A percentile compares a stretch with the other conserved stretches of the same genome.
Conservation (phyloP, 2,797 vertebrate species). For the Antennarius maculatus region DNA sequence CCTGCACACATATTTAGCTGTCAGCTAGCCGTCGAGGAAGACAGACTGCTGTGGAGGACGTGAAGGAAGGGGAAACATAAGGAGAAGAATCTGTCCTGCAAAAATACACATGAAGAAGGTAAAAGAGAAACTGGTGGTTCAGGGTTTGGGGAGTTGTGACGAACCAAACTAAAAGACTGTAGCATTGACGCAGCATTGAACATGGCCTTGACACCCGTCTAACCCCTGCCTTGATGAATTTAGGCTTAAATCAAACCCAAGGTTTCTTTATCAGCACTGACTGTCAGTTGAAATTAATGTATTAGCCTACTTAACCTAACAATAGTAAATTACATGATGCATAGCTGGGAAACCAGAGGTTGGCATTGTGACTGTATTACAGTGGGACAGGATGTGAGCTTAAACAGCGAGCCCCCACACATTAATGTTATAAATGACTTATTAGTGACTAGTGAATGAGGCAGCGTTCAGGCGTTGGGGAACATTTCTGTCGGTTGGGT, state of each 20-base stretch:
- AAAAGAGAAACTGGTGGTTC: slow-evolving; percentile 15
- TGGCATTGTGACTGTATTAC: neutral
- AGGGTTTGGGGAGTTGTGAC: neutral
- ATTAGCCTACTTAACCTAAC: slow-evolving; percentile 39
- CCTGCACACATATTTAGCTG: slow-evolving; percentile 45
- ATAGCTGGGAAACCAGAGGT: slow-evolving; percentile 10
- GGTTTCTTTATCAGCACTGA: slow-evolving; percentile 43
- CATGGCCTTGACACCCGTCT: slow-evolving; percentile 28
- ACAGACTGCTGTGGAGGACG: slow-evolving; percentile 40
- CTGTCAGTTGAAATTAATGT: slow-evolving; percentile 41
- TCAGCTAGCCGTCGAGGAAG: slow-evolving; percentile 67
- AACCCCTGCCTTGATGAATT: slow-evolving; percentile 49
- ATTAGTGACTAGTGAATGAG: too few relatives aligned
- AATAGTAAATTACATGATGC: slow-evolving; percentile 34
- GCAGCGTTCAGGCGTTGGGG: too few relatives aligned
- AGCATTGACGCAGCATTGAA: neutral
- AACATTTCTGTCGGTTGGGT: too few relatives aligned
- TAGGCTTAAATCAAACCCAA: slow-evolving; percentile 77
- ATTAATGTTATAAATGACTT: neutral
- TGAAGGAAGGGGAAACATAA: slow-evolving; percentile 35
- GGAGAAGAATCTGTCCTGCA: slow-evolving; percentile 1
- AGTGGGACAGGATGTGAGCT: neutral
- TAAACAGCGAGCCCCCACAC: neutral
- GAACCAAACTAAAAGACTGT: slow-evolving; percentile 10
- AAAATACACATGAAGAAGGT: neutral